Conservation (phyloP, 2,113 vertebrate genomes). For the Eurystomus gularis region DNA sequence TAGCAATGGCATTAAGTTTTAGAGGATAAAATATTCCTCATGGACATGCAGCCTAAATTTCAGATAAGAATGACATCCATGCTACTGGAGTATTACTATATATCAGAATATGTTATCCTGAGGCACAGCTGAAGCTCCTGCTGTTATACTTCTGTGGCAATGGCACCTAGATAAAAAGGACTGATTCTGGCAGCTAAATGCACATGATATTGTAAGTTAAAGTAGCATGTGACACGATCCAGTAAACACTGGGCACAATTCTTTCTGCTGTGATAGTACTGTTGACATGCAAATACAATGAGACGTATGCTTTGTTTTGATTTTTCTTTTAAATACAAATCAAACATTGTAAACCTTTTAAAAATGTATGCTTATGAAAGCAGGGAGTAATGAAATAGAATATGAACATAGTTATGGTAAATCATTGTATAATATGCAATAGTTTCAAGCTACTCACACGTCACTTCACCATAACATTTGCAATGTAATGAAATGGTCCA, state of each 20-base stretch:
- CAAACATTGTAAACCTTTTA: slow-evolving; percentile 44
- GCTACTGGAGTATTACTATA: not conserved
- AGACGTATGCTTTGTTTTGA: slow-evolving; percentile 47
- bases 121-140: slow-evolving; percentile 7
- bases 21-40: not conserved
- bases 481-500: slow-evolving; percentile 56
- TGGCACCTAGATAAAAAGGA: slow-evolving; percentile 33
- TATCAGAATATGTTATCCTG: not conserved
- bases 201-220: slow-evolving; percentile 25
- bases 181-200: slow-evolving; percentile 46
- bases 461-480: slow-evolving; percentile 38
- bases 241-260: slow-evolving; percentile 53
- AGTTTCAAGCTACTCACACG: slow-evolving; percentile 44
- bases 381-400: slow-evolving; percentile 42
- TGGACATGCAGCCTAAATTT: not conserved
- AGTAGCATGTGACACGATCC: slow-evolving; percentile 27
- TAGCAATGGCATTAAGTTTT: not conserved
- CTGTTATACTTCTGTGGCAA: slow-evolving; percentile 16
- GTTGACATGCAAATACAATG: slow-evolving; percentile 46
- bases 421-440: slow-evolving; percentile 30
- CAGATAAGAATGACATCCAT: not conserved
- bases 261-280: slow-evolving; percentile 27
- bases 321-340: slow-evolving; percentile 55
- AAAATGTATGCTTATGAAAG: slow-evolving; percentile 32
- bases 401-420: slow-evolving; percentile 47